Conservation (phyloP, 23 tunicate genomes). For the Phallusia fumigata region DNA sequence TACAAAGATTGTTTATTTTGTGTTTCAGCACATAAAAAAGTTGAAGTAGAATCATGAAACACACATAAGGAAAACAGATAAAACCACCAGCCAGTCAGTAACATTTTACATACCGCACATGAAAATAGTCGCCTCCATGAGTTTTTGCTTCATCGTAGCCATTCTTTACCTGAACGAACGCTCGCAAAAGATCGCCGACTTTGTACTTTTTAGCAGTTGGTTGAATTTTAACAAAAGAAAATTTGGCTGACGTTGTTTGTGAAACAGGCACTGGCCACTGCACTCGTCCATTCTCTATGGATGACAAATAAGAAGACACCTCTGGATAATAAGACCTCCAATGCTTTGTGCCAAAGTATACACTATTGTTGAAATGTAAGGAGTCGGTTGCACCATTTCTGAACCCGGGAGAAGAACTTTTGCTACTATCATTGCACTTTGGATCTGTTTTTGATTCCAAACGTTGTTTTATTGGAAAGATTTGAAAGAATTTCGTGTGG, state of each 20-base stretch:
- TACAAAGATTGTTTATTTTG: not conserved
- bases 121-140: constrained; percentile 5
- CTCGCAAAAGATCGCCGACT: constrained; percentile 5
- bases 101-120: not conserved
- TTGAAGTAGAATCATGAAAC: too few species aligned
- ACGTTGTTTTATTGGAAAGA: too few species aligned
- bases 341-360: not conserved
- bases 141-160: not conserved
- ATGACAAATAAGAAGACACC: not conserved
- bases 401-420: too few species aligned
- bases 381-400: too few species aligned
- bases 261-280: not conserved
- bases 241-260: constrained; percentile 1
- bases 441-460: too few species aligned
- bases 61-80: too few species aligned
- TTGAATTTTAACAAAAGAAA: not conserved
- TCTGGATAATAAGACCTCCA: not conserved
- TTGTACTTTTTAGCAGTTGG: not conserved
- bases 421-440: too few species aligned
- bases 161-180: not conserved
- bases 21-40: too few species aligned
- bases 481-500: too few species aligned
- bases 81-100: not conserved
- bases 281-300: not conserved
- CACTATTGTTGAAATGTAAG: too few species aligned